Conservation (phyloP, 53 echinoderm and acorn worm genomes). For the Glandiceps talaboti region DNA sequence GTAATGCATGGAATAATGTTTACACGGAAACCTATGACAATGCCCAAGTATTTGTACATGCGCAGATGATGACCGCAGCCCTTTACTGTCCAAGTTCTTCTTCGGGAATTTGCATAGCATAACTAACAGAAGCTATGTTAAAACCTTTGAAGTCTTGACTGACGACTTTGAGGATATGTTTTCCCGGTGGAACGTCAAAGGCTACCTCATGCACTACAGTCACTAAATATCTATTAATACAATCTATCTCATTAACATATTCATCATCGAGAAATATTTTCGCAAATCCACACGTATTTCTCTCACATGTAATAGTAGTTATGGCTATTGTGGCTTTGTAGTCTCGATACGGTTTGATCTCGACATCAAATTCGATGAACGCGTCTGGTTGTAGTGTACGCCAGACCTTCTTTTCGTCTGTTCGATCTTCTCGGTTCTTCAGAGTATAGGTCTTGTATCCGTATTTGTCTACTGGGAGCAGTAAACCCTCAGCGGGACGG, state of each 20-base stretch:
- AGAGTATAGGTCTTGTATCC: neutral
- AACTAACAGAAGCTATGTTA: neutral
- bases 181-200: neutral
- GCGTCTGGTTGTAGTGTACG: neutral
- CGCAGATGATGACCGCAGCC: too few relatives aligned
- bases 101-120: neutral
- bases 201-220: neutral
- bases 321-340: neutral
- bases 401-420: neutral
- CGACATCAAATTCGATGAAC: neutral
- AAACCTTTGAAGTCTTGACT: neutral
- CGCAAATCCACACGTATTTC: neutral
- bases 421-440: neutral
- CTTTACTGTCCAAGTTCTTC: neutral
- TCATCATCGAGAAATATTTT: neutral
- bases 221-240: neutral
- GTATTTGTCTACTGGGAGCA: neutral
- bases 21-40: too few relatives aligned
- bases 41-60: too few relatives aligned
- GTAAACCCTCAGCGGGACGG: neutral
- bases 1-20: too few relatives aligned
- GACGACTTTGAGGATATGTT: neutral
- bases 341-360: neutral
- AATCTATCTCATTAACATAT: neutral
- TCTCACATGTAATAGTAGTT: neutral